Conservation (phyloP, 2,113 vertebrate species). For the Labeo catla region DNA sequence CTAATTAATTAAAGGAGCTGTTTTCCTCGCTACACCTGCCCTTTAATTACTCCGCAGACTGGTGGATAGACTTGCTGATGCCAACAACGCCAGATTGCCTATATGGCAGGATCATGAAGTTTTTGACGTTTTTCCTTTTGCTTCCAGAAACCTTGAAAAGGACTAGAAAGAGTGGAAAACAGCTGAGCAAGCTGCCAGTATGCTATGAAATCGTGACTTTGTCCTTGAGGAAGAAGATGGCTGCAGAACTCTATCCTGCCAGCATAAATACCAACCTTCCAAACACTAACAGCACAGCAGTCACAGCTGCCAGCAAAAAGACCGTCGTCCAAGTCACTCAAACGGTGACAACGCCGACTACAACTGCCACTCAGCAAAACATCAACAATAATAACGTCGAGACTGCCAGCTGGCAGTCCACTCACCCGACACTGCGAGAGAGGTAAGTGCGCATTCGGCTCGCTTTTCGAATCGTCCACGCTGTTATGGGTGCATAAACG, state of each 20-base stretch:
- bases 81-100: constrained; percentile 82
- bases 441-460: constrained; percentile 72
- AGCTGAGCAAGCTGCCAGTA: constrained; percentile 75
- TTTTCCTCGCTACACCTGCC: constrained; percentile 23
- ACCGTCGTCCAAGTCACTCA: constrained; percentile 79
- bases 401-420: constrained; percentile 84
- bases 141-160: constrained; percentile 86
- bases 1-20: constrained; percentile 8
- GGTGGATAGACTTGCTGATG: constrained; percentile 70
- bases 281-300: constrained; percentile 73
- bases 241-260: constrained; percentile 89
- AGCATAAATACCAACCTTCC: constrained; percentile 81
- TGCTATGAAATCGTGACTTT: constrained; percentile 81
- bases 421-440: constrained; percentile 89
- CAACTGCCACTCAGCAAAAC: constrained; percentile 73
- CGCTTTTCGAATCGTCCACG: not conserved
- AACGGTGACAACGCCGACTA: constrained; percentile 67
- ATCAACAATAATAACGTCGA: constrained; percentile 84
- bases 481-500: not conserved
- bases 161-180: constrained; percentile 79
- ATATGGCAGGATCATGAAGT: constrained; percentile 87
- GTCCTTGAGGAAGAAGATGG: constrained; percentile 86
- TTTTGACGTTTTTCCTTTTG: constrained; percentile 86
- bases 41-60: constrained; percentile 16
- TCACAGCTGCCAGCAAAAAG: constrained; percentile 77